These are phyloP conservation scores for Lysiphlebus fabarum DNA, from an alignment of 1,140 invertebrate species.

Conservation along the genomic window DNA sequence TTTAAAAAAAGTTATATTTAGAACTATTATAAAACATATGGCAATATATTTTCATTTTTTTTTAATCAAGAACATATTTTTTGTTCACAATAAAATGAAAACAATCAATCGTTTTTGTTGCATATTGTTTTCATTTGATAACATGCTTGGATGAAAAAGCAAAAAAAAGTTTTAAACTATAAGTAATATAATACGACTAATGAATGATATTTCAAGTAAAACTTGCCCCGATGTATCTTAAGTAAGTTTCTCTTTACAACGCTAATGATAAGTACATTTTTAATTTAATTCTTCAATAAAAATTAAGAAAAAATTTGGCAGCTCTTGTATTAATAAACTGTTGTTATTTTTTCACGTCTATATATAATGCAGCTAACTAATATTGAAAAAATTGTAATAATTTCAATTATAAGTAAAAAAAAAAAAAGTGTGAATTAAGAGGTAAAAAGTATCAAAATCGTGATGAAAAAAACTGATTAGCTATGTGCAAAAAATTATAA, in stretches of 20 bases:
- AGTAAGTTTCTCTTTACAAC: no score
- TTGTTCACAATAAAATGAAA: conserved; percentile 43
- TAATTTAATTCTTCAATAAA: not conserved
- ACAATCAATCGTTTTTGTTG: not conserved
- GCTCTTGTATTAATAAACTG: conserved; percentile 50
- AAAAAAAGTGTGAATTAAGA: not conserved
- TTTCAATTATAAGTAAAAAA: not conserved
- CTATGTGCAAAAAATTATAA: not conserved
- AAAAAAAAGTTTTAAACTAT: not conserved
- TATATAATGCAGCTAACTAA: conserved; percentile 19
- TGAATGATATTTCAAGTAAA: no score
- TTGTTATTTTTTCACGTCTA: conserved; percentile 39
- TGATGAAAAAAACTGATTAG: conserved; percentile 16
- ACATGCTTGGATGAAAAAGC: conserved; percentile 36
- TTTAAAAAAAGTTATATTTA: conserved; percentile 41
- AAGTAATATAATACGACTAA: no score
- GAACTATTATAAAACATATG: conserved; percentile 61
- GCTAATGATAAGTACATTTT: no score
- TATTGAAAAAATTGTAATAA: not conserved
- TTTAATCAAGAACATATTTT: conserved; percentile 63
- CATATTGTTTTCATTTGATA: conserved; percentile 34
- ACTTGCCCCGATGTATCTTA: no score
- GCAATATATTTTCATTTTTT: conserved; percentile 72
- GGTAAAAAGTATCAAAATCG: no score
- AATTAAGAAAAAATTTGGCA: conserved; percentile 42